A percentile compares a stretch with the other conserved stretches of the same genome.
Evolutionary conservation across 23 tunicate genomes (phyloP).

Genomic region (Trididemnum nubilum): DNA sequence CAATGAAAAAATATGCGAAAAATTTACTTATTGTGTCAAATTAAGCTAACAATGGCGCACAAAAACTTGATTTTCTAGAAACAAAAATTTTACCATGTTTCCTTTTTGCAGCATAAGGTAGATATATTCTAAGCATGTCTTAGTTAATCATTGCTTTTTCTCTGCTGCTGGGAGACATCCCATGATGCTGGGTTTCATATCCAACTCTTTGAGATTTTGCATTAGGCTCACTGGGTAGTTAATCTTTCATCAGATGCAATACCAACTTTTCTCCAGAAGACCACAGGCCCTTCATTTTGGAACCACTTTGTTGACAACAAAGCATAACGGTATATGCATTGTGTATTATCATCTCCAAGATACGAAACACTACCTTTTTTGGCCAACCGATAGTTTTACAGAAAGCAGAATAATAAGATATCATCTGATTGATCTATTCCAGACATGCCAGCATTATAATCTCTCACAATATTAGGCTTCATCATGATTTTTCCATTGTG

Average conservation of each 20-base stretch:
- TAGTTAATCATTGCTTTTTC: slow-evolving; percentile 1
- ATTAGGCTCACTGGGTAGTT: slow-evolving; percentile 21
- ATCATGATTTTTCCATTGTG: slow-evolving; percentile 14
- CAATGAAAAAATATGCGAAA: too few relatives aligned
- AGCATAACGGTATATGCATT: slow-evolving; percentile 32
- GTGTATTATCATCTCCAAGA: slow-evolving; percentile 13
- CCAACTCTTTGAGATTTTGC: slow-evolving; percentile 3
- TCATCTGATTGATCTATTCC: slow-evolving; percentile 25
- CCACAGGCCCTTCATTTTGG: slow-evolving; percentile 26
- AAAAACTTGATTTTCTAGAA: too few relatives aligned
- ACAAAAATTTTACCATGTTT: too few relatives aligned
- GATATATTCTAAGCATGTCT: background rate
- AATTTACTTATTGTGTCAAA: too few relatives aligned
- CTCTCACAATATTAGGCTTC: slow-evolving; percentile 25
- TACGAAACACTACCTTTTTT: slow-evolving; percentile 5
- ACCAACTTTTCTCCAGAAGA: slow-evolving; percentile 18
- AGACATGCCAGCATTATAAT: slow-evolving; percentile 20
- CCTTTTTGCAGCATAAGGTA: too few relatives aligned
- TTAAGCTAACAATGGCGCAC: too few relatives aligned
- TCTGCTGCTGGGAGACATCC: slow-evolving; percentile 24
- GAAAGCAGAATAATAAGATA: slow-evolving; percentile 18
- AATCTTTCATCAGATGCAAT: slow-evolving; percentile 11
- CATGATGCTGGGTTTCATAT: slow-evolving; percentile 16
- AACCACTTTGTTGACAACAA: slow-evolving; percentile 27
- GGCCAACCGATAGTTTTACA: slow-evolving; percentile 23